Evolutionary conservation across 2,797 vertebrate species (phyloP), one percentile per base, ranked within the genome.

Genomic region (Trematomus bernacchii): DNA sequence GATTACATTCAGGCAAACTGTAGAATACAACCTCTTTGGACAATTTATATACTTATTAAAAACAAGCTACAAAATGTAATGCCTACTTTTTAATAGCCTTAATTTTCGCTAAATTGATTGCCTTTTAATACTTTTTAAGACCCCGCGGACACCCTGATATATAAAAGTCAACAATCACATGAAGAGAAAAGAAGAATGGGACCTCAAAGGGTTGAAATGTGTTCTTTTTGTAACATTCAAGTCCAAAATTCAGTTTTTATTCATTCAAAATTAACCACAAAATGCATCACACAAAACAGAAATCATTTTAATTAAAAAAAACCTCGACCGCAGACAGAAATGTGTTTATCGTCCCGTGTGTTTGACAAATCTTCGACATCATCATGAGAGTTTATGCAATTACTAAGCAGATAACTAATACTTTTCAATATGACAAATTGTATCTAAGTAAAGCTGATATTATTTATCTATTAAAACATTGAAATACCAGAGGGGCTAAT

Each of bases 231-330:
- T 40, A 85, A 84, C 50, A 68, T 44, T 62, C 43, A 69, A 2
- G 3, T 77, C 72, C 74, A 76, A 75, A 80, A 76, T 30, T 84
- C 42, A n/a, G 30, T 44, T 80, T 90, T 91, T 89, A 90, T 87
- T 92, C 14, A 77, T 77, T 88, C 21, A 83, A 89, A 87, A 55
- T 52, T 37, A 44, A 61, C 50, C 66, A 83, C 66, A 54, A 78
- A 78, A 53, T 67, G 76, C 77, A 77, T 65, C 68, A 75, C 68
- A 76, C 52, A 62, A 30, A 83, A 80, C 61, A 82, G 16, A 66
- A 50, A 46, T 33, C 2, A 37, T 64, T 60, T 55, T 18, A 10
- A 68, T 68, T 57, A 87, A 83, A 77, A 87, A 77, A 3, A 69
- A 30, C 12, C 48, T 37, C 3, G 21, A 79, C 40, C 48, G 55